Percentiles rank a stretch among this genome's conserved stretches.
Conservation (phyloP, 2,888 invertebrate genomes). For the Phalera bucephala region DNA sequence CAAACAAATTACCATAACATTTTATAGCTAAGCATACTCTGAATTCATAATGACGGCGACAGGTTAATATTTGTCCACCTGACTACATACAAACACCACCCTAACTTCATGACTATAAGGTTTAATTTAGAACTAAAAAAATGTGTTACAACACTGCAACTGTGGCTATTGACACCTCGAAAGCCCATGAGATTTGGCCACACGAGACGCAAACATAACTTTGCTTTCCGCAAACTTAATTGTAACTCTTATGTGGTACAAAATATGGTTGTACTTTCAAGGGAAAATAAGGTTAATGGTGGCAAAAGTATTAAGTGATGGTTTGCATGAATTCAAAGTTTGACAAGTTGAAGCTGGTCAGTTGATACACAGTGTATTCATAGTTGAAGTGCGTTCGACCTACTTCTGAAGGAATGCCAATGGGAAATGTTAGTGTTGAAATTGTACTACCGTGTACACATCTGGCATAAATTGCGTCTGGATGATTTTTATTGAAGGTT, state of each 20-base stretch:
- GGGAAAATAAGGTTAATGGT: not conserved
- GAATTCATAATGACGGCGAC: slow-evolving; percentile 13
- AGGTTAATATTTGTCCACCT: slow-evolving; percentile 26
- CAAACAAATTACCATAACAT: slow-evolving; percentile 29
- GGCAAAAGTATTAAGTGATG: slow-evolving; percentile 15
- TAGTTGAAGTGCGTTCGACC: slow-evolving; percentile 40
- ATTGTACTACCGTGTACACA: slow-evolving; percentile 16
- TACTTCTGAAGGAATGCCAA: slow-evolving; percentile 38
- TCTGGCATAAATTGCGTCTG: too few relatives aligned
- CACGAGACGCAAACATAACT: slow-evolving; percentile 28
- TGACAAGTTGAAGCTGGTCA: slow-evolving; percentile 46
- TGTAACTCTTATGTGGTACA: not conserved
- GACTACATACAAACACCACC: slow-evolving; percentile 9
- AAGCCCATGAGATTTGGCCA: slow-evolving; percentile 46
- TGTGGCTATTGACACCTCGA: slow-evolving; percentile 56
- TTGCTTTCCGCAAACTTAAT: slow-evolving; percentile 7
- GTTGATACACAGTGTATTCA: slow-evolving; percentile 42
- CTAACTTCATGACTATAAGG: slow-evolving; percentile 19
- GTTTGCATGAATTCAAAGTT: slow-evolving; percentile 47
- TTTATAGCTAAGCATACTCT: slow-evolving; percentile 20
- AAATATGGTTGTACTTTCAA: slow-evolving; percentile 17
- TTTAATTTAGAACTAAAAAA: slow-evolving; percentile 20
- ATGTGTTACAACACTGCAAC: slow-evolving; percentile 33
- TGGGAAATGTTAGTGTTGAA: slow-evolving; percentile 40
- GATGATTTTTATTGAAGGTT: too few relatives aligned